Conservation (phyloP, 2,888 invertebrate species). For the Dynastes grantii region DNA sequence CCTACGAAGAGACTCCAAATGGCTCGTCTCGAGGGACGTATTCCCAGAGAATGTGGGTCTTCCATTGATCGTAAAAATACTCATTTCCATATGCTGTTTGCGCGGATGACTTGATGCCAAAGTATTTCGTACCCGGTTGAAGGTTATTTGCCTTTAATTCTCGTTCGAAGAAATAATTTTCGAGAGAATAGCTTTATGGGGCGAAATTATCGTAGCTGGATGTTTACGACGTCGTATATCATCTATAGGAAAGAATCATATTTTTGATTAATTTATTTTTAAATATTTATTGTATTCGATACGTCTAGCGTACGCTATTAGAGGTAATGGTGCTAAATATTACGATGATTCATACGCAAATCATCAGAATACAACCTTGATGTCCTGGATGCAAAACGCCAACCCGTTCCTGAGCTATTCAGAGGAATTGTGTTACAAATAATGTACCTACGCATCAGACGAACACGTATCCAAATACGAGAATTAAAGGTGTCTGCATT, state of each 20-base stretch:
- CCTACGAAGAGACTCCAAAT: background rate
- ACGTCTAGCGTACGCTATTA: background rate
- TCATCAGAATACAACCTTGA: background rate
- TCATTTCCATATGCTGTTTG: slow-evolving; percentile 35
- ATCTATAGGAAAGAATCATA: slow-evolving; percentile 13
- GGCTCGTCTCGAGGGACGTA: slow-evolving; percentile 19
- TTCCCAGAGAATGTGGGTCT: slow-evolving; percentile 35
- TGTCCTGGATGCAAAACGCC: background rate
- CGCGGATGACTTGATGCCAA: slow-evolving; percentile 35
- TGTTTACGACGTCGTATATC: slow-evolving; percentile 32
- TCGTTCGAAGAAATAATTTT: slow-evolving; percentile 19
- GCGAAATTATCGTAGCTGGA: background rate
- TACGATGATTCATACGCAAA: slow-evolving; percentile 14
- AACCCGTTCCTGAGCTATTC: background rate
- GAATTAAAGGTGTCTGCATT: too few relatives aligned
- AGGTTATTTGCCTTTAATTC: slow-evolving; percentile 37
- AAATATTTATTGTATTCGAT: background rate
- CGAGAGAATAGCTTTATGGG: slow-evolving; percentile 8
- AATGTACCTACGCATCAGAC: too few relatives aligned
- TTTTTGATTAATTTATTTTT: slow-evolving; percentile 5
- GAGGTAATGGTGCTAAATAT: background rate
- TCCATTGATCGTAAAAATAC: slow-evolving; percentile 22
- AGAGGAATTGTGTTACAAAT: too few relatives aligned
- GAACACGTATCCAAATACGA: too few relatives aligned
- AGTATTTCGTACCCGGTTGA: slow-evolving; percentile 21